Conservation (phyloP, 2,888 invertebrate genomes). For the Zelleria hepariella region DNA sequence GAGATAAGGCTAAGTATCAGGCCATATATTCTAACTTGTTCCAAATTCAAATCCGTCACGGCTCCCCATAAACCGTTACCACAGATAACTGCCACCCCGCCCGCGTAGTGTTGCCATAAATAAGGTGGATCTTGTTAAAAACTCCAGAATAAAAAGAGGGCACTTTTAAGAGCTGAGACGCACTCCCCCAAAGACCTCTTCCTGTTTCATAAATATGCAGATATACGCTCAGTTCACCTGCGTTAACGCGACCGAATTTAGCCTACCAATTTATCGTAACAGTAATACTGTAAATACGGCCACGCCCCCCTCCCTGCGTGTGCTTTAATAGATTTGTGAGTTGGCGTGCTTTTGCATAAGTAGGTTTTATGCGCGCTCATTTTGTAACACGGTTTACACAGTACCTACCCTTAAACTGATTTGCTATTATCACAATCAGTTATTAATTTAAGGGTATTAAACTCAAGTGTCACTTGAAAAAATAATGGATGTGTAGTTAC, state of each 20-base stretch:
- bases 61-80: slow-evolving; percentile 51
- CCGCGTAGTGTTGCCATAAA: slow-evolving; percentile 38
- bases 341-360: slow-evolving; percentile 63
- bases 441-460: slow-evolving; percentile 6
- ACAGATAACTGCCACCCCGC: slow-evolving; percentile 45
- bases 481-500: not conserved
- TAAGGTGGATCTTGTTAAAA: slow-evolving; percentile 69
- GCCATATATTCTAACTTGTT: not conserved
- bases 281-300: slow-evolving; percentile 65
- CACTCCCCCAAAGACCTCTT: slow-evolving; percentile 55
- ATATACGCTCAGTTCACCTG: slow-evolving; percentile 69
- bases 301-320: slow-evolving; percentile 31
- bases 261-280: slow-evolving; percentile 64
- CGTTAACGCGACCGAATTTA: slow-evolving; percentile 64
- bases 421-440: slow-evolving; percentile 39
- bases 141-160: slow-evolving; percentile 45
- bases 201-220: slow-evolving; percentile 69
- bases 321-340: slow-evolving; percentile 58
- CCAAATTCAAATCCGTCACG: slow-evolving; percentile 47
- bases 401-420: slow-evolving; percentile 37
- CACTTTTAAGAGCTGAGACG: slow-evolving; percentile 55
- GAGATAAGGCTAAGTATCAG: not conserved
- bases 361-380: slow-evolving; percentile 36
- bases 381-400: slow-evolving; percentile 39
- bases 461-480: too few species aligned